Evolutionary conservation across 35 echinoderm and acorn worm genomes (phyloP).

Genomic region (Chiridota heheva): DNA sequence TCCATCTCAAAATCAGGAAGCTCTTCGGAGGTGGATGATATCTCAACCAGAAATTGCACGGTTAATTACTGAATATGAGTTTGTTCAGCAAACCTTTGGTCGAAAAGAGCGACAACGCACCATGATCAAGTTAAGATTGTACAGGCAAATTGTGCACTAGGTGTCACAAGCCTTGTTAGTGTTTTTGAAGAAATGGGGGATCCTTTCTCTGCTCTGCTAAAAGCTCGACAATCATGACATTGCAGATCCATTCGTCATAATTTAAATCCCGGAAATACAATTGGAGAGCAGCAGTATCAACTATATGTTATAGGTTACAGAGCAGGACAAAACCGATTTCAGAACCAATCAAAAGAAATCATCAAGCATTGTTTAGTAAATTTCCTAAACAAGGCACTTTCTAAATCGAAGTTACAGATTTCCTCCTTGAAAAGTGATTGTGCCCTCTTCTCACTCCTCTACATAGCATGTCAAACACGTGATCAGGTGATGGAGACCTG

Average conservation of each 20-base stretch:
- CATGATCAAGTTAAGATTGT: background rate
- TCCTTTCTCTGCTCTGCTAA: background rate
- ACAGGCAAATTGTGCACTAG: no score
- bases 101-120: background rate
- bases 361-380: no score
- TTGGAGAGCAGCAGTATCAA: no score
- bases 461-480: background rate
- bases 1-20: conserved; percentile 20
- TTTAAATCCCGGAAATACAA: no score
- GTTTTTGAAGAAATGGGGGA: background rate
- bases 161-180: background rate
- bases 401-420: background rate
- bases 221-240: no score
- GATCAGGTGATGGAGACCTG: background rate
- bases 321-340: no score
- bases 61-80: conserved; percentile 30
- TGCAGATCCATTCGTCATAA: no score
- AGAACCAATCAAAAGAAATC: no score
- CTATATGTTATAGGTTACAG: no score
- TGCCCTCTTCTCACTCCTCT: conserved; percentile 6
- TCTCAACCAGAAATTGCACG: conserved; percentile 51
- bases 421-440: conserved; percentile 14
- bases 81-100: no score
- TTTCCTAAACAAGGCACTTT: no score
- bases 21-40: conserved; percentile 44